phyloP scores from a whole-genome alignment of 2,888 invertebrate species.

The Pteria penguin region DNA sequence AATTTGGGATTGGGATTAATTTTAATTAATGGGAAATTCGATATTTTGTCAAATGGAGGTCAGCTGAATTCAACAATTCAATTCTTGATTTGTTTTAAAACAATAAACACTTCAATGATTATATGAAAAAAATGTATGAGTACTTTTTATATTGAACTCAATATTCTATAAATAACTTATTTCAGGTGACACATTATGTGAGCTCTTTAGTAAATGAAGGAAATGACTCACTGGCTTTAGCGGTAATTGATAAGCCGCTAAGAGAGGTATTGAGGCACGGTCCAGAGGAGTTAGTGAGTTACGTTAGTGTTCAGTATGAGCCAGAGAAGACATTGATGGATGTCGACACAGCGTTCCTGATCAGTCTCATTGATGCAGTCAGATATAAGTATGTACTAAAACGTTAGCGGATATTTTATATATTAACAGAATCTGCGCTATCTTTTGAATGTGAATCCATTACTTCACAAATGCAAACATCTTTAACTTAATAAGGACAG shows the following conservation, averaged over 20 bases:
- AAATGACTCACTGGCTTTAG: conserved; percentile 60
- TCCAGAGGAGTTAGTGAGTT: conserved; percentile 51
- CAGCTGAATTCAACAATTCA: too few species aligned
- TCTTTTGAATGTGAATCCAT: too few species aligned
- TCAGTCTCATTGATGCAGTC: conserved; percentile 70
- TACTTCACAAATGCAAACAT: background rate
- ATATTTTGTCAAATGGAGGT: too few species aligned
- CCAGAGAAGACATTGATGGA: conserved; percentile 66
- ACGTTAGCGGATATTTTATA: background rate
- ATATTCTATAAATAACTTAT: too few species aligned
- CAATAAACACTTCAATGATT: too few species aligned
- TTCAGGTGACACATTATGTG: conserved; percentile 60
- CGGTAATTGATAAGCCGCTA: conserved; percentile 65
- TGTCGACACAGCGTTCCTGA: conserved; percentile 66
- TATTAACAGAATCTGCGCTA: background rate
- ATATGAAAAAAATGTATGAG: too few species aligned
- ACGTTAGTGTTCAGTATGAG: conserved; percentile 60
- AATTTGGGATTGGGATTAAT: too few species aligned
- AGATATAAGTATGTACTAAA: conserved; percentile 64
- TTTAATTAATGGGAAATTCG: too few species aligned
- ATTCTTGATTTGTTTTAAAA: too few species aligned
- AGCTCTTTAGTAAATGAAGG: conserved; percentile 61
- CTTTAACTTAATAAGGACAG: too few species aligned
- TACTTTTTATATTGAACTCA: too few species aligned
- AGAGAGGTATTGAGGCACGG: conserved; percentile 47